Conservation (phyloP, 1,140 invertebrate species). For the Phymorhynchus buccinoides region DNA sequence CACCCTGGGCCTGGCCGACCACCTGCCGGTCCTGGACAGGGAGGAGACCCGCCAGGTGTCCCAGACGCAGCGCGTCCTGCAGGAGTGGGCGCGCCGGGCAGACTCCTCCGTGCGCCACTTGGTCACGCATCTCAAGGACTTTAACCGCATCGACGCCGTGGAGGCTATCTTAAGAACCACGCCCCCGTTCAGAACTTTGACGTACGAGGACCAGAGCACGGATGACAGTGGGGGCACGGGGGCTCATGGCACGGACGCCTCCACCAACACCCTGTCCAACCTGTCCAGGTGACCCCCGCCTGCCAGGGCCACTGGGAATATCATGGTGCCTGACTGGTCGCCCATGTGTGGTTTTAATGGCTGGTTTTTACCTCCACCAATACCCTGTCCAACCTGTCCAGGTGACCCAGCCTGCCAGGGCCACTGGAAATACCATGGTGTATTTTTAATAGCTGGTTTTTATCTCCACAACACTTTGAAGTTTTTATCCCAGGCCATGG, state of each 20-base stretch:
- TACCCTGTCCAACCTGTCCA: slow-evolving; percentile 66
- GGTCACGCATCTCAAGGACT: slow-evolving; percentile 74
- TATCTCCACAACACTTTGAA: too few species aligned
- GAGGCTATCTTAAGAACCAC: slow-evolving; percentile 74
- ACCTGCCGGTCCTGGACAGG: slow-evolving; percentile 76
- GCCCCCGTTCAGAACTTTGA: slow-evolving; percentile 72
- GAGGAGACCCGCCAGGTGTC: slow-evolving; percentile 68
- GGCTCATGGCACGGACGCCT: slow-evolving; percentile 56
- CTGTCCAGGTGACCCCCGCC: slow-evolving; percentile 59
- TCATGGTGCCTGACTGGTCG: too few species aligned
- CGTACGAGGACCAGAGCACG: slow-evolving; percentile 63
- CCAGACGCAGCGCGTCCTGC: slow-evolving; percentile 75
- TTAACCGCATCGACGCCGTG: slow-evolving; percentile 76
- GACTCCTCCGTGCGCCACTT: slow-evolving; percentile 74
- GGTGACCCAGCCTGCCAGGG: slow-evolving; percentile 57
- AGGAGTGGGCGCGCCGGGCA: slow-evolving; percentile 74
- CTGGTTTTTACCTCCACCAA: too few species aligned
- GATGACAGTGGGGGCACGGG: slow-evolving; percentile 60
- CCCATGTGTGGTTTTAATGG: too few species aligned
- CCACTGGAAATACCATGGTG: too few species aligned
- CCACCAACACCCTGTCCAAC: slow-evolving; percentile 67
- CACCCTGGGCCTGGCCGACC: slow-evolving; percentile 79
- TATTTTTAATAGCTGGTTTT: too few species aligned
- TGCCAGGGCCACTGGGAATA: too few species aligned
- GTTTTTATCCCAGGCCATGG: too few species aligned